Evolutionary conservation across 2,888 invertebrate species (phyloP), one percentile per base, ranked within the genome.

Genomic region (Venustoraphidia nigricollis): DNA sequence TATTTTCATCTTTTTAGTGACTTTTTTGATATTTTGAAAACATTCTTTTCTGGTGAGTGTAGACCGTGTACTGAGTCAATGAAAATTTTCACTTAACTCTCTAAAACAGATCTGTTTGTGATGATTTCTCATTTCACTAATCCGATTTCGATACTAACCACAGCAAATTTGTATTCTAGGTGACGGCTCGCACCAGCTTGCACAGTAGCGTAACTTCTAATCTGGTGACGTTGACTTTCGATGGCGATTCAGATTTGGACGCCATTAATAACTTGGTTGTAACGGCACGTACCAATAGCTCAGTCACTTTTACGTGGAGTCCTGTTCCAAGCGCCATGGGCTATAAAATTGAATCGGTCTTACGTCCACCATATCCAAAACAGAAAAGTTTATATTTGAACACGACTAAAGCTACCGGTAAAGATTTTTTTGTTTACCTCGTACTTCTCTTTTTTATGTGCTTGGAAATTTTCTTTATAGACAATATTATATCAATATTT

Each of bases 151-250:
- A 11, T 13, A 39, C 11, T 11, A 13, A 13, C 11, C 17, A 39
- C 41, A 34, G 42, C 51, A 44, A n/a, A 54, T 47, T 46, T 52
- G 48, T 2, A 27, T 27, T 27, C 3, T 59, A 81, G 81, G 73
- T 83, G 8, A 72, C 76, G 8, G 86, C 86, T 0, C 71, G 72
- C 40, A 87, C 84, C 61, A 66, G 67, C 11, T 69, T 69, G 1
- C 70, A 68, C 56, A 72, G 75, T 36, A 86, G 87, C 0, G 65
- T 66, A 5, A 69, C 71, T 1, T 85, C 86, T 0, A 67, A 72
- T 11, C 69, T 77, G 2, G 68, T 69, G 8, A 69, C 65, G 8
- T 60, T 87, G 10, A 66, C 66, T 1, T 84, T 83, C 59, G 82
- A 83, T 56, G 76, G 75, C 1, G 69, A 75, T 10, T 76, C 79